These are phyloP conservation scores for Rhagoletis pomonella DNA, from an alignment of 1,140 invertebrate species.

Conservation along the genomic window DNA sequence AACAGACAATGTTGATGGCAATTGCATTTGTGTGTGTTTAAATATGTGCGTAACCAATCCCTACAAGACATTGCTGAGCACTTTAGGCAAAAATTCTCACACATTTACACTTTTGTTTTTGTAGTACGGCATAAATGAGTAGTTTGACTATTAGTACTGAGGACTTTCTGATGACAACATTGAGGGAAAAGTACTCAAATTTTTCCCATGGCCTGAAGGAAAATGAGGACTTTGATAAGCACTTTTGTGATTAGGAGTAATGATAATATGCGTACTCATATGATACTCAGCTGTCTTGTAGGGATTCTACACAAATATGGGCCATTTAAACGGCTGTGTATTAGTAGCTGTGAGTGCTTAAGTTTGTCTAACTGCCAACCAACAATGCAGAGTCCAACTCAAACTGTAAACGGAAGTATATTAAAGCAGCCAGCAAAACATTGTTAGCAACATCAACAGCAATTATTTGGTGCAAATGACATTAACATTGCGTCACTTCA, in stretches of 20 bases:
- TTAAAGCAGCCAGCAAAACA: not conserved
- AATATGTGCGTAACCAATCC: not conserved
- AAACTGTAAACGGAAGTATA: not conserved
- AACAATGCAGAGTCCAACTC: not conserved
- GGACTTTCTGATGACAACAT: too few relatives aligned
- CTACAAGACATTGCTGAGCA: too few relatives aligned
- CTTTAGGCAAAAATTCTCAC: too few relatives aligned
- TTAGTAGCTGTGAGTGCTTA: not conserved
- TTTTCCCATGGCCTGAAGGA: too few relatives aligned
- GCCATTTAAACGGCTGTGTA: not conserved
- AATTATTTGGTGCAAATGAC: constrained; percentile 26
- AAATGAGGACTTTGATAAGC: too few relatives aligned
- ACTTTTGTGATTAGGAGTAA: too few relatives aligned
- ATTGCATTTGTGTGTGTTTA: not conserved
- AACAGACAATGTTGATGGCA: constrained; percentile 15
- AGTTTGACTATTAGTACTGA: too few relatives aligned
- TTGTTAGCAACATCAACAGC: not conserved
- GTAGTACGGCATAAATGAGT: too few relatives aligned
- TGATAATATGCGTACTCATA: too few relatives aligned
- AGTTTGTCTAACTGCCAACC: not conserved
- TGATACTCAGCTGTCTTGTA: too few relatives aligned
- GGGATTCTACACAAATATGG: not conserved
- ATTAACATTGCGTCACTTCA: constrained; percentile 20
- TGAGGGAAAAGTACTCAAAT: too few relatives aligned
- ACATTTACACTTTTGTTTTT: too few relatives aligned